Evolutionary conservation across 2,888 invertebrate genomes (phyloP), one percentile per base, ranked within the genome.

Genomic region (Acleris cristana): DNA sequence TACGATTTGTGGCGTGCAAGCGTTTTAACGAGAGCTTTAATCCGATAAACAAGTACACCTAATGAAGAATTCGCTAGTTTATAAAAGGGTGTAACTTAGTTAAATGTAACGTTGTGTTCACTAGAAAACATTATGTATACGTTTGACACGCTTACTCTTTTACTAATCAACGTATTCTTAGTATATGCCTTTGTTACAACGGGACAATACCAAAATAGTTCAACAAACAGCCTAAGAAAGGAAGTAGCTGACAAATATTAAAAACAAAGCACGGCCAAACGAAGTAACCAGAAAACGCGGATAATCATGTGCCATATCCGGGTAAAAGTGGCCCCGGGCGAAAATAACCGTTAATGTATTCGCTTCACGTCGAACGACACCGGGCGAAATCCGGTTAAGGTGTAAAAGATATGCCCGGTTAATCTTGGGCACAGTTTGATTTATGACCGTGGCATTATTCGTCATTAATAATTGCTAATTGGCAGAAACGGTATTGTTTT

Each of bases 321-420:
- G 79, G 80, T 83, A 80, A 81, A 83, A 78, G 73, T 78, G 70
- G 64, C 73, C 75, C 73, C 76, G 74, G 72, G 71, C 75, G 76
- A 75, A 77, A 76, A 80, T 76, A 81, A 74, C 78, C 78, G 82
- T 76, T 89, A 89, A 90, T 88, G 81, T 89, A 91, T 91, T 90
- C 90, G 75, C 73, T 72, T 76, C 90, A 86, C 90, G 90, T 88
- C 82, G 78, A 82, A 83, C 84, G 85, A 82, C 86, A 86, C 82
- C 86, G 86, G 84, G 86, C 85, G 83, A 86, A 88, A 89, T 84
- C 89, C 87, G 86, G 86, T 86, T 86, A 86, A 89, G 88, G 87
- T 87, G 86, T 69, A 72, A 72, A 80, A 90, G 88, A 89, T 90
- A 87, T 86, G 85, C 86, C 83, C 79, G 86, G 87, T 88, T 90